phyloP scores from a whole-genome alignment of 1,140 invertebrate species.

The Tetragnatha versicolor region DNA sequence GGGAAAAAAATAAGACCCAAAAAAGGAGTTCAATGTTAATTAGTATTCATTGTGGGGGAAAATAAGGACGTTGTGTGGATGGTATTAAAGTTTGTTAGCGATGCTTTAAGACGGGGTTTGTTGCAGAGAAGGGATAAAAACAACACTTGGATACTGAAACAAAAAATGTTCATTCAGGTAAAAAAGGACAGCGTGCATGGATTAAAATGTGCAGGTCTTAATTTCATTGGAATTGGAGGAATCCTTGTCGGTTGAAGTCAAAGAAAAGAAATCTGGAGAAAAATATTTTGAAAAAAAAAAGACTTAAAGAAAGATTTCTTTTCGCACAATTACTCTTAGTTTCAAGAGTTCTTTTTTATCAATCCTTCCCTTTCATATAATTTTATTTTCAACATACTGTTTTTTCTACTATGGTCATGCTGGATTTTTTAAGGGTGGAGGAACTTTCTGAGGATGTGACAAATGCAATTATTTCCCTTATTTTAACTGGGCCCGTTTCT shows the following conservation, averaged over 20 bases:
- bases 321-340: not conserved
- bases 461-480: too few species aligned
- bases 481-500: too few species aligned
- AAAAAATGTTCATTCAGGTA: too few species aligned
- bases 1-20: not conserved
- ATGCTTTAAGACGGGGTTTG: too few species aligned
- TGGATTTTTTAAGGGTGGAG: not conserved
- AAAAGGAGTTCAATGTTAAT: not conserved
- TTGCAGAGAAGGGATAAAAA: not conserved
- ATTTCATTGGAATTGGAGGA: not conserved
- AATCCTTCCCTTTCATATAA: too few species aligned
- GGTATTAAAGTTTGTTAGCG: conserved; percentile 8
- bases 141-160: too few species aligned
- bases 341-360: not conserved
- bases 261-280: not conserved
- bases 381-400: too few species aligned
- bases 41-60: conserved; percentile 4
- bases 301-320: not conserved
- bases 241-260: conserved; percentile 3
- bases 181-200: too few species aligned
- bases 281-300: not conserved
- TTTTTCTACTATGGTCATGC: too few species aligned
- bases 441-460: too few species aligned
- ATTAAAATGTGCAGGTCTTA: conserved; percentile 11
- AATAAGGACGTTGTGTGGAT: not conserved